A percentile compares a stretch with the other conserved stretches of the same genome.
These are phyloP conservation scores for Zoanthus solanderi DNA, from an alignment of 92 coral and sea anemone species.

Conservation along the genomic window DNA sequence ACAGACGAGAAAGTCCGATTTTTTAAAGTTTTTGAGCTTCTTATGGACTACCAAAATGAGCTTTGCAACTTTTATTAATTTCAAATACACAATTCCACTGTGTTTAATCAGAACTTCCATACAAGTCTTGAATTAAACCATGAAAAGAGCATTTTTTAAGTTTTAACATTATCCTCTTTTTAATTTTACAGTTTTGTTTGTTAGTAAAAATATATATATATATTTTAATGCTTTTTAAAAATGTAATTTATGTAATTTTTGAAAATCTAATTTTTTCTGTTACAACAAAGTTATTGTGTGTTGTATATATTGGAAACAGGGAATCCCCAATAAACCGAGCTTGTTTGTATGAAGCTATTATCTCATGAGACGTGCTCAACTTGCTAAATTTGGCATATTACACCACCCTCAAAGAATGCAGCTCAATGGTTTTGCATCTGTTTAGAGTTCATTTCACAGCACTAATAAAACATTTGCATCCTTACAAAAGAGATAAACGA, in stretches of 20 bases:
- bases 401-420: conserved; percentile 44
- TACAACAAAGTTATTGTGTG: neutral
- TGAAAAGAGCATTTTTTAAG: neutral
- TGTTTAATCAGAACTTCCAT: neutral
- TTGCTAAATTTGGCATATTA: conserved; percentile 46
- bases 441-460: conserved; percentile 24
- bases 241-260: neutral
- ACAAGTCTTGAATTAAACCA: neutral
- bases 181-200: neutral
- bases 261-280: neutral
- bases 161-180: neutral
- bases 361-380: conserved; percentile 27
- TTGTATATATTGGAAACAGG: conserved; percentile 2
- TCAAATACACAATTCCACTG: neutral
- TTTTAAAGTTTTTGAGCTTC: neutral
- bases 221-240: neutral
- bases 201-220: neutral
- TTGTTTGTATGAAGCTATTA: conserved; percentile 29
- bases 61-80: neutral
- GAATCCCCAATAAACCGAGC: conserved; percentile 31
- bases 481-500: neutral
- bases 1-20: neutral
- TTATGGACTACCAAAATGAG: neutral
- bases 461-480: neutral
- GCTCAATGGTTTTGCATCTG: conserved; percentile 44